Base-by-base conservation (phyloP, 2,113 vertebrate genomes). In the Psittacula cyanocephala region DNA sequence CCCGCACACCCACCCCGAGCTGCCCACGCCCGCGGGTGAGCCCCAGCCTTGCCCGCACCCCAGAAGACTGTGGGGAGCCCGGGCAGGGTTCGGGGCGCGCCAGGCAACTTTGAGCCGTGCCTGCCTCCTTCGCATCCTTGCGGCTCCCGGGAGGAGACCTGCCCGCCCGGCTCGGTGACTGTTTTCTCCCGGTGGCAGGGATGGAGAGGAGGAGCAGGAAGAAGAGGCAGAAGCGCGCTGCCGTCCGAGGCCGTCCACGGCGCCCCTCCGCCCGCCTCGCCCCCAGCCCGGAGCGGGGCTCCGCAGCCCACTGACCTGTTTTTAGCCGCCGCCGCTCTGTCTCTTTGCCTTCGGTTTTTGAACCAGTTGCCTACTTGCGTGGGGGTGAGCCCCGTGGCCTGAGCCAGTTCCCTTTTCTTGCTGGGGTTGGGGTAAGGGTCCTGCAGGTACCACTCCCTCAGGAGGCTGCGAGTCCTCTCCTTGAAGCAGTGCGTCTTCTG, bases 401-500 rank as follows among this genome's bases (percentile, higher is more conserved):
- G 99, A 96, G 99, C 99, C 98, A 99, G 98, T 99, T 99, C 99
- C 98, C 99, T 99, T 99, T 99, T 99, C 99, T 99, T 99, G 98
- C 99, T 99, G 97, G 99, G 99, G 95, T 99, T 99, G 93, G 99
- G 99, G 97, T 99, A 99, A 74, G 99, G 99, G 98, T 99, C 99
- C 99, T 99, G 99, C 96, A 99, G 99, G 98, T 99, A 99, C 99
- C 99, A 99, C 98, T 99, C 99, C 98, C 99, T 97, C 98, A 99
- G 98, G 98, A 99, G 99, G 97, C 99, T 99, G 97, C 99, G 99
- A 97, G 99, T 99, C 98, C 99, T 97, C 98, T 99, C 99, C 97
- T 99, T 99, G 98, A 99, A 99, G 99, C 99, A 99, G 97, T 99
- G 99, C 94, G 99, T 99, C 98, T 99, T 99, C 99, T 99, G 99